Evolutionary conservation across 2,888 invertebrate genomes (phyloP).

Genomic region (Lobophora halterata): DNA sequence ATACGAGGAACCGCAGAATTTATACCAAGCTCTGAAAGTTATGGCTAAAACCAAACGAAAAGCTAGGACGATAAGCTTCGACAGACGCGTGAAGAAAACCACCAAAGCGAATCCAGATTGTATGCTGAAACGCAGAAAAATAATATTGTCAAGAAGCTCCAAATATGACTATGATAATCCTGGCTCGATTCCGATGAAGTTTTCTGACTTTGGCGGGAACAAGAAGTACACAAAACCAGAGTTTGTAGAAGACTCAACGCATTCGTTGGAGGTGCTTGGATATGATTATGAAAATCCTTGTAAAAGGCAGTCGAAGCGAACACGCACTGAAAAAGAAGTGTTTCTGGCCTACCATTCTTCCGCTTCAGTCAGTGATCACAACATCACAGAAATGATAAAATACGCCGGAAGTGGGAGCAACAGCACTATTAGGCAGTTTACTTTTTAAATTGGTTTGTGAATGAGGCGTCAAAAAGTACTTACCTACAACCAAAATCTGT

Average conservation of each 20-base stretch:
- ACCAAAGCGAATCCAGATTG: too few relatives aligned
- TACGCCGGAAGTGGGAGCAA: background rate
- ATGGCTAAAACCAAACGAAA: constrained; percentile 50
- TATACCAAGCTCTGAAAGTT: constrained; percentile 53
- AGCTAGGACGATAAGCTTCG: constrained; percentile 30
- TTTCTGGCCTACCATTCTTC: constrained; percentile 29
- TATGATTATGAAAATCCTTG: constrained; percentile 37
- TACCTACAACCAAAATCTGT: too few relatives aligned
- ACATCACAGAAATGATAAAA: constrained; percentile 1
- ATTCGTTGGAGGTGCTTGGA: constrained; percentile 46
- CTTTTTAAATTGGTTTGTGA: too few relatives aligned
- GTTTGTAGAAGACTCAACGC: constrained; percentile 31
- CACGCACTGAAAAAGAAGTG: constrained; percentile 19
- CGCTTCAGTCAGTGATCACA: constrained; percentile 12
- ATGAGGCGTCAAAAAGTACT: too few relatives aligned
- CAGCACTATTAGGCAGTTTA: constrained; percentile 2
- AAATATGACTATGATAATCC: constrained; percentile 7
- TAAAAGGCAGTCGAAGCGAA: constrained; percentile 2
- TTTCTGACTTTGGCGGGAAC: constrained; percentile 1
- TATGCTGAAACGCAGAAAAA: constrained; percentile 37
- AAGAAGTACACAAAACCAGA: background rate
- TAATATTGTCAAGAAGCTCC: constrained; percentile 33
- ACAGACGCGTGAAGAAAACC: background rate
- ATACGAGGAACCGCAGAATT: constrained; percentile 48
- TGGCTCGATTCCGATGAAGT: background rate